Conservation (phyloP, 2,113 vertebrate genomes). For the Poicephalus meyeri region DNA sequence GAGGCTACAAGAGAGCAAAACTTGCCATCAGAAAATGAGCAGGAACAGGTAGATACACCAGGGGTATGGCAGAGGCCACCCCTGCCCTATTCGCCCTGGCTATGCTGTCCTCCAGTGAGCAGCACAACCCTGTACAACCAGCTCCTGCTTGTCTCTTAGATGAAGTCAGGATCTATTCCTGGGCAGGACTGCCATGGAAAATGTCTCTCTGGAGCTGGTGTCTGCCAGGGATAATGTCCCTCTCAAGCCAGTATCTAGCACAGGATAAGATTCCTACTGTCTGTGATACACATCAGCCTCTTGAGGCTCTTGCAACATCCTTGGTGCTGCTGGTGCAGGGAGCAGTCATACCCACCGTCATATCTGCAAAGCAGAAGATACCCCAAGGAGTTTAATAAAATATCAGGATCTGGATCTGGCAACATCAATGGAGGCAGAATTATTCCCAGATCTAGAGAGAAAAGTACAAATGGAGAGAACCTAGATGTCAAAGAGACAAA, state of each 20-base stretch:
- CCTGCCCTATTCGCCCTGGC: fast-evolving
- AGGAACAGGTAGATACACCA: not conserved
- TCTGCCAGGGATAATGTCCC: not conserved
- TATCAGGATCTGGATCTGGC: not conserved
- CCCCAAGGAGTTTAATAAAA: not conserved
- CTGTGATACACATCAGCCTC: not conserved
- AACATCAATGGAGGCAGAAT: not conserved
- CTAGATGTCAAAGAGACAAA: not conserved
- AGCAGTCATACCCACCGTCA: not conserved
- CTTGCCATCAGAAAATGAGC: not conserved
- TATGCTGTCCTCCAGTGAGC: fast-evolving
- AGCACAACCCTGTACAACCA: not conserved
- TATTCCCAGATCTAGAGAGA: not conserved
- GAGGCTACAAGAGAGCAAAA: not conserved
- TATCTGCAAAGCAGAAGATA: not conserved
- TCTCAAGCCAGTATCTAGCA: not conserved
- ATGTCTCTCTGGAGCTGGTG: not conserved
- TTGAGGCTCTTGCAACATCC: not conserved
- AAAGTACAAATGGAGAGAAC: not conserved
- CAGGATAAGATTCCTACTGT: not conserved
- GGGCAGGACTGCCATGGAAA: not conserved
- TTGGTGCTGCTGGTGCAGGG: not conserved
- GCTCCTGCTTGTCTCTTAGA: not conserved
- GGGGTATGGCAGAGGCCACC: not conserved
- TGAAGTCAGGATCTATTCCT: constrained; percentile 24